Evolutionary conservation across 1,140 invertebrate species (phyloP), one percentile per base, ranked within the genome.

Genomic region (Musca domestica): DNA sequence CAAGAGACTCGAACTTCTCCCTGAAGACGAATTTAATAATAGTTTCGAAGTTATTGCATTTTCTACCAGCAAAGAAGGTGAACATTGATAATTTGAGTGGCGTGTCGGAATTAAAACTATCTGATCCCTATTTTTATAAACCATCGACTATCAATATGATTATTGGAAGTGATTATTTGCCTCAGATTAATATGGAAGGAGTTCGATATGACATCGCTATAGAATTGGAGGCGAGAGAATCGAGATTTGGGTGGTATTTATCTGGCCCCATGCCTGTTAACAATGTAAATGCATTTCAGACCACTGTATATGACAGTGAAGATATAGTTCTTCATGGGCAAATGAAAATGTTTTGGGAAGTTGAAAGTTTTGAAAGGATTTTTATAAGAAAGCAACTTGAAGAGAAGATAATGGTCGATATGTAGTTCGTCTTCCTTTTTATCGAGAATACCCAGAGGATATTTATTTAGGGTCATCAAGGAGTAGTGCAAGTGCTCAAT

Each of bases 291-390:
- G n/a, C n/a, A n/a, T n/a, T n/a, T n/a, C n/a, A n/a, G n/a, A n/a
- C n/a, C n/a, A n/a, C n/a, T n/a, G n/a, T n/a, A n/a, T n/a, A n/a
- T n/a, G n/a, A n/a, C n/a, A n/a, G n/a, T n/a, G n/a, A n/a, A n/a
- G n/a, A n/a, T n/a, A n/a, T n/a, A n/a, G n/a, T n/a, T n/a, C n/a
- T n/a, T n/a, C n/a, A n/a, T n/a, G n/a, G n/a, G n/a, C n/a, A n/a
- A 41, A 27, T 61, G 4, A 30, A 27, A 15, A 61, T 25, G 56
- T 61, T 61, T 27, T 61, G 56, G 56, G 23, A 61, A 6, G 7
- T 61, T 25, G 56, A 61, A 61, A 12, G 27, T 15, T 14, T 10
- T 61, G 25, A 27, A 67, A 61, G 22, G 22, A 61, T 6, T 61
- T 27, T 27, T 61, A 25, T 41, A 9, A 27, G 15, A 5, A 19